Evolutionary conservation across 2,113 vertebrate species (phyloP), one percentile per base, ranked within the genome.

Genomic region (Rhadina sibilatrix): DNA sequence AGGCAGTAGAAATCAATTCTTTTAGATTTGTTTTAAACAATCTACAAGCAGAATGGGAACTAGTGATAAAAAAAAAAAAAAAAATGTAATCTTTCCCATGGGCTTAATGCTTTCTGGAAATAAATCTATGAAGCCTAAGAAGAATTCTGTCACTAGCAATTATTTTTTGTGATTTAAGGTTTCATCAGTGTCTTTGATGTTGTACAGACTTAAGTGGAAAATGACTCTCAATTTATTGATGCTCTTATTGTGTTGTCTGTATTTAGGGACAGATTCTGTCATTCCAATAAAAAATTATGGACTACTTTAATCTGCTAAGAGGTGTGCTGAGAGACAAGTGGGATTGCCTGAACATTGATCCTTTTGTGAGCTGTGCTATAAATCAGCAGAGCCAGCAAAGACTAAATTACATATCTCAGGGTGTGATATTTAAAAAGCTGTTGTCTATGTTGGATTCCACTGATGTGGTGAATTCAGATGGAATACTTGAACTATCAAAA

Each of bases 261-360:
- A 65, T 86, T 89, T 89, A 90, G 88, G 72, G 40, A 49, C 33
- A 75, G 52, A 71, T 71, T 81, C 83, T 93, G 52, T 81, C 92
- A 49, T 46, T 93, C 52, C 57, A 71, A 53, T 59, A 89, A 83
- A 90, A 92, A 92, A 75, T 44, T 90, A 89, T 47, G 30, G 47
- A 89, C 60, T 87, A 38, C 52, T 96, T 92, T 96, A 83, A 92
- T 92, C 42, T 89, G 80, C 64, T 87, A 81, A 90, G 47, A 92
- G 46, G 15, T 76, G 40, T 65, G 50, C 47, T 47, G 60, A 83
- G 54, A 66, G 66, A 70, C 64, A 80, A 75, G 60, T 59, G 76
- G 64, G 64, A 90, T 54, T 89, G 54, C 44, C 59, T 80, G 79
- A 88, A 50, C 88, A 90, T 80, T 56, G 68, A 92, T 90, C 86